These are phyloP conservation scores for Campylomormyrus numenius DNA, from an alignment of 2,113 vertebrate genomes.

Conservation along the genomic window DNA sequence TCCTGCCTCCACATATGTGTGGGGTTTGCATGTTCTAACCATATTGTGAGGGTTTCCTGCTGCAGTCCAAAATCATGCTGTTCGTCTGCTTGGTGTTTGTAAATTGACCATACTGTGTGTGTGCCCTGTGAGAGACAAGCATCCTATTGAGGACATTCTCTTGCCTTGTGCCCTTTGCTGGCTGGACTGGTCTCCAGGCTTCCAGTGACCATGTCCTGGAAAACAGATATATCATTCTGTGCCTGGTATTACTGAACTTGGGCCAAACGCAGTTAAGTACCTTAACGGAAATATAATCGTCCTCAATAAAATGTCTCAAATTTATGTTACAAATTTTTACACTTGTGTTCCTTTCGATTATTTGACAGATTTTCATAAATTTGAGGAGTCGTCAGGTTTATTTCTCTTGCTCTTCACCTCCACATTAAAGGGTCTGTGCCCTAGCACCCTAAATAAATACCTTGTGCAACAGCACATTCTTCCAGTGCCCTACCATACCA, in stretches of 20 bases:
- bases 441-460: not conserved
- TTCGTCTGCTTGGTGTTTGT: not conserved
- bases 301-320: not conserved
- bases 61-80: not conserved
- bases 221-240: not conserved
- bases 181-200: not conserved
- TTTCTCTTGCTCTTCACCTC: not conserved
- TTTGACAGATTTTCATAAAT: not conserved
- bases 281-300: not conserved
- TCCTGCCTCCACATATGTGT: not conserved
- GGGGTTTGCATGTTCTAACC: not conserved
- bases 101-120: not conserved
- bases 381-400: not conserved
- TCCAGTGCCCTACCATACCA: not conserved
- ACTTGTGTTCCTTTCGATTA: not conserved
- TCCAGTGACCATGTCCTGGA: not conserved
- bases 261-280: not conserved
- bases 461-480: not conserved
- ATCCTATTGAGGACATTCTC: not conserved
- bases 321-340: not conserved
- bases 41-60: not conserved
- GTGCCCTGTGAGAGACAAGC: not conserved
- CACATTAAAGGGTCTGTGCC: not conserved
- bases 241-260: not conserved
- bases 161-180: not conserved